These are phyloP conservation scores for Lutjanus erythropterus DNA, from an alignment of 2,113 vertebrate species.

Conservation along the genomic window DNA sequence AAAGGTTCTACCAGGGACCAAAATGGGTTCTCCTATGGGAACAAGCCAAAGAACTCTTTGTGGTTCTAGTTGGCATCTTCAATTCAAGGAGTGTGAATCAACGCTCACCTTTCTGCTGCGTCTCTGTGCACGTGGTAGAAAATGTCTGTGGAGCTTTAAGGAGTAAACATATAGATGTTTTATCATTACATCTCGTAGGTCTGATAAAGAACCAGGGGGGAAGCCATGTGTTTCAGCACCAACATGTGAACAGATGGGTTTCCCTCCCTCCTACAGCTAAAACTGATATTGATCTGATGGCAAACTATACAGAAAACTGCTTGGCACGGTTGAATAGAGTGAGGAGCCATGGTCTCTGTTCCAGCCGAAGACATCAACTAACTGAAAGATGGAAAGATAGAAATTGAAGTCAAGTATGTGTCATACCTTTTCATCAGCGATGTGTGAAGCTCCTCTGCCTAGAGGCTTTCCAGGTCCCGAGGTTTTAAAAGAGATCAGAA, in stretches of 20 bases:
- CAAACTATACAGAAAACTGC: constrained; percentile 55
- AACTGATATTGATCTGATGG: constrained; percentile 57
- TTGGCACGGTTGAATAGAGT: constrained; percentile 43
- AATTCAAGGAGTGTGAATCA: too few relatives aligned
- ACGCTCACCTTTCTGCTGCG: constrained; percentile 45
- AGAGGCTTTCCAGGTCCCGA: constrained; percentile 31
- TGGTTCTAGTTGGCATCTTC: too few relatives aligned
- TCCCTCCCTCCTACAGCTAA: constrained; percentile 43
- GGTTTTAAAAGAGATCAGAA: constrained; percentile 36
- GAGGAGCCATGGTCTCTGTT: constrained; percentile 43
- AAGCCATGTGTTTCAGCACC: constrained; percentile 43
- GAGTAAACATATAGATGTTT: constrained; percentile 11
- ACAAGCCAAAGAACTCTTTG: too few relatives aligned
- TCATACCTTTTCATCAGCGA: constrained; percentile 52
- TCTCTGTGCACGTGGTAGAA: constrained; percentile 46
- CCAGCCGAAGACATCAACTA: constrained; percentile 33
- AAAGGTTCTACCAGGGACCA: too few relatives aligned
- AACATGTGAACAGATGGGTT: constrained; percentile 52
- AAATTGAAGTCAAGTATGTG: constrained; percentile 55
- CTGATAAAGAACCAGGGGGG: constrained; percentile 48
- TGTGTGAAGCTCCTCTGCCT: constrained; percentile 40
- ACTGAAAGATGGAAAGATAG: constrained; percentile 35
- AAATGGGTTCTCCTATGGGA: too few relatives aligned
- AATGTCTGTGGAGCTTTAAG: constrained; percentile 32
- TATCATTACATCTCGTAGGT: constrained; percentile 28